These are phyloP conservation scores for Hyposoter dolosus DNA, from an alignment of 2,888 invertebrate species.

Conservation along the genomic window DNA sequence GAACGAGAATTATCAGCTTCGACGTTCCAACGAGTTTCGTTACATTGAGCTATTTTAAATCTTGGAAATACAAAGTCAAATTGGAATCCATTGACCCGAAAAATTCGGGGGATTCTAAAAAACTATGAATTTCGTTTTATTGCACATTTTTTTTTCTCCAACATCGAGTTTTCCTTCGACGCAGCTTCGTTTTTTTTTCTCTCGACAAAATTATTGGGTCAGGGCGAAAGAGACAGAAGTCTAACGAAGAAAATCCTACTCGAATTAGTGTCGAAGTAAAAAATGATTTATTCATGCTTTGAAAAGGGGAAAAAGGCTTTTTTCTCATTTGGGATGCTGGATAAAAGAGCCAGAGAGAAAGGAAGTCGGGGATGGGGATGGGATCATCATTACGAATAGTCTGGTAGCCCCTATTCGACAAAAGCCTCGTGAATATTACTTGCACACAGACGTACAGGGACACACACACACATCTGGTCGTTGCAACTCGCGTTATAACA, in stretches of 20 bases:
- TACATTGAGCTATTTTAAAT: not conserved
- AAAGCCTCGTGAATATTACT: slow-evolving; percentile 41
- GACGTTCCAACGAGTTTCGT: not conserved
- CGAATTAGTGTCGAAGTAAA: slow-evolving; percentile 11
- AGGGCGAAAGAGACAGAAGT: not conserved
- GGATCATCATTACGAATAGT: slow-evolving; percentile 41
- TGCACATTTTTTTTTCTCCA: not conserved
- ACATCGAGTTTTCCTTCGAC: not conserved
- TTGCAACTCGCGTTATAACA: slow-evolving; percentile 6
- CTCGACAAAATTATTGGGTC: not conserved
- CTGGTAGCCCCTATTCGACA: slow-evolving; percentile 35
- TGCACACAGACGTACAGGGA: slow-evolving; percentile 11
- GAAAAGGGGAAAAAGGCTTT: slow-evolving; percentile 15
- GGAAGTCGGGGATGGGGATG: not conserved
- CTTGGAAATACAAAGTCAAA: not conserved
- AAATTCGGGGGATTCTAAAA: not conserved
- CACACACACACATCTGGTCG: slow-evolving; percentile 26
- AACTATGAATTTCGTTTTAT: not conserved
- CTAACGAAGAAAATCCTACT: slow-evolving; percentile 5
- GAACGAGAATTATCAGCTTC: slow-evolving; percentile 55
- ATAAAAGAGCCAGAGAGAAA: slow-evolving; percentile 19
- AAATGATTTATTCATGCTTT: slow-evolving; percentile 26
- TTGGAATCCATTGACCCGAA: not conserved
- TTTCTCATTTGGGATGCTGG: slow-evolving; percentile 26
- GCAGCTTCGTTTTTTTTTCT: not conserved